A percentile compares a stretch with the other conserved stretches of the same genome.
Conservation (phyloP, 2,113 vertebrate genomes). For the Camelus bactrianus region DNA sequence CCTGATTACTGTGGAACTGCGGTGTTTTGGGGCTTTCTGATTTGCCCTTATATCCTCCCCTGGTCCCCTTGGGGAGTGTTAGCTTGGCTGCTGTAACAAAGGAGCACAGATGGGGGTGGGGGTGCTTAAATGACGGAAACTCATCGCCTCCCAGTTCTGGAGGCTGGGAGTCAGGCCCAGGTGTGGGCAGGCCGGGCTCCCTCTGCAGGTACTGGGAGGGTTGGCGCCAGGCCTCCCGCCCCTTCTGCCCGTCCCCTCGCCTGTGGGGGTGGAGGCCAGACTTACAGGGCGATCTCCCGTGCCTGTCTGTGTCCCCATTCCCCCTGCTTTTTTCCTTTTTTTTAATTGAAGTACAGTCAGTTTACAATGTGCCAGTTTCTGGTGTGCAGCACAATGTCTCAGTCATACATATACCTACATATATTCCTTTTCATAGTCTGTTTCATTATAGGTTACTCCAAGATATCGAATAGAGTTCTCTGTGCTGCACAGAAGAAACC, state of each 20-base stretch:
- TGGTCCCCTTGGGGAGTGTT: rapidly evolving
- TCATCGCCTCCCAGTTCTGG: rapidly evolving
- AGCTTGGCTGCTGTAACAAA: neutral
- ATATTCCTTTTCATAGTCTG: too few relatives aligned
- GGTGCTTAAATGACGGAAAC: neutral
- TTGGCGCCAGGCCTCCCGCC: rapidly evolving
- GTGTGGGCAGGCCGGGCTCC: rapidly evolving
- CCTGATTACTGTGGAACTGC: rapidly evolving
- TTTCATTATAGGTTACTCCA: too few relatives aligned
- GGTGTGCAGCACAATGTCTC: too few relatives aligned
- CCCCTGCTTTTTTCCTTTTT: too few relatives aligned
- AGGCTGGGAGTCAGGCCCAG: neutral
- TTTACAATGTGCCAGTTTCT: too few relatives aligned
- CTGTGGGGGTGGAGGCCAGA: rapidly evolving
- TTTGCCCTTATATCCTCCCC: rapidly evolving
- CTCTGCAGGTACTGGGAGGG: too few relatives aligned
- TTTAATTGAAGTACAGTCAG: too few relatives aligned
- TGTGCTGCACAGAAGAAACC: too few relatives aligned
- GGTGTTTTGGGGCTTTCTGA: rapidly evolving
- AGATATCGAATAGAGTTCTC: too few relatives aligned
- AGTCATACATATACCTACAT: too few relatives aligned
- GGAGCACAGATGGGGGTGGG: neutral
- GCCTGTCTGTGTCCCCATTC: neutral
- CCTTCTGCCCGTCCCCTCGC: rapidly evolving
- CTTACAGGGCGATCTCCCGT: rapidly evolving